These are phyloP conservation scores for Globicephala melas DNA, from an alignment of 2,113 vertebrate species.

Conservation along the genomic window DNA sequence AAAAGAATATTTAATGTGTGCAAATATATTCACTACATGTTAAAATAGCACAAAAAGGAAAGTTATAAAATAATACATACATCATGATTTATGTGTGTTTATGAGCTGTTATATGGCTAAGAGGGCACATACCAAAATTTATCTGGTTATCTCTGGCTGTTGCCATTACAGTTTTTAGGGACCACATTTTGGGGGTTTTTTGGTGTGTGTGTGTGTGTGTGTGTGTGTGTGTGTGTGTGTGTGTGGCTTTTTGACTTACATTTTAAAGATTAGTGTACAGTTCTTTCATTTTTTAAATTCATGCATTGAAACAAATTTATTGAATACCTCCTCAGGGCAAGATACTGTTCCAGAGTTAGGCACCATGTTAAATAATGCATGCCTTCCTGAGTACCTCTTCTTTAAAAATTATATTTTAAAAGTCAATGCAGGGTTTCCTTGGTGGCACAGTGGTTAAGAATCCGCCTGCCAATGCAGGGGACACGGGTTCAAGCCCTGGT, in stretches of 20 bases:
- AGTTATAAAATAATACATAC: neutral
- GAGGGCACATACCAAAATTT: neutral
- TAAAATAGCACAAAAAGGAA: neutral
- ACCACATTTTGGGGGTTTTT: neutral
- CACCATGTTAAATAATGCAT: neutral
- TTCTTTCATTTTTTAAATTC: neutral
- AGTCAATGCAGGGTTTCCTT: neutral
- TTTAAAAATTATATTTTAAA: neutral
- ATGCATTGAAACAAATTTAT: neutral
- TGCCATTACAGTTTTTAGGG: neutral
- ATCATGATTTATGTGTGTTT: neutral
- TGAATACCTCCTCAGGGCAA: neutral
- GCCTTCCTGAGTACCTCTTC: neutral
- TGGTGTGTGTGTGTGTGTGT: neutral
- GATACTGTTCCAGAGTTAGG: neutral
- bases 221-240: neutral
- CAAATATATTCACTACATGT: neutral
- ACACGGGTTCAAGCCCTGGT: no score
- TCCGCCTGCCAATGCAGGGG: no score
- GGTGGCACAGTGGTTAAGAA: no score
- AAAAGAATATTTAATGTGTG: neutral
- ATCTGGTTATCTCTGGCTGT: neutral
- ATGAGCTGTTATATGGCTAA: neutral
- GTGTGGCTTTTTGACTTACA: neutral
- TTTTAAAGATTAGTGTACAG: slow-evolving; percentile 3